Conservation (phyloP, 1,140 invertebrate genomes). For the Eurosta solidaginis region DNA sequence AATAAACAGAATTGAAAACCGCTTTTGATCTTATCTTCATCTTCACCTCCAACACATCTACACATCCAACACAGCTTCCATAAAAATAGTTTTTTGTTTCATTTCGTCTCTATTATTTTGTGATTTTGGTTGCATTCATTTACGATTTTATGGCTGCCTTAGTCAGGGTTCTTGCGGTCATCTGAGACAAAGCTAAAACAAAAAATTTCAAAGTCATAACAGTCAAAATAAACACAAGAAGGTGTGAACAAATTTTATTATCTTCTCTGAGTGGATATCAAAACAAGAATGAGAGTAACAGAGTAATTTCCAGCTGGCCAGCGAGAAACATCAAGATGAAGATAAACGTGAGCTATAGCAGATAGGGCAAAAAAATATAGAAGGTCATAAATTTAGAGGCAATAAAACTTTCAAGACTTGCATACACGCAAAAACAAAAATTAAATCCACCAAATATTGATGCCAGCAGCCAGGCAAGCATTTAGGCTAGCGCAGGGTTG, state of each 20-base stretch:
- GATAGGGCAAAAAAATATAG: background rate
- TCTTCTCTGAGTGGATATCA: background rate
- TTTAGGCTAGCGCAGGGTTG: background rate
- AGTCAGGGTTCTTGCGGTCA: background rate
- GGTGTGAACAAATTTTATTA: constrained; percentile 24
- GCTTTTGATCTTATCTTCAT: background rate
- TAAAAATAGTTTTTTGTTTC: background rate
- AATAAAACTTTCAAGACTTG: constrained; percentile 31
- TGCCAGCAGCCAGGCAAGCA: background rate
- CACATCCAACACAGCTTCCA: background rate
- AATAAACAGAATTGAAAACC: background rate
- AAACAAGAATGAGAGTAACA: too few species aligned
- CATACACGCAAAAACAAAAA: background rate
- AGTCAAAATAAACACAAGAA: background rate
- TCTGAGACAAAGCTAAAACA: background rate
- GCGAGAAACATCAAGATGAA: background rate
- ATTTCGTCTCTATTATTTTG: background rate
- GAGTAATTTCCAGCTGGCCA: background rate
- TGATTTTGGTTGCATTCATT: background rate
- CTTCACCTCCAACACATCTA: background rate
- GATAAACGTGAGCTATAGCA: background rate
- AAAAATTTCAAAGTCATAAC: background rate
- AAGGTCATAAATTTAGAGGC: constrained; percentile 21
- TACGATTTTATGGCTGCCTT: background rate
- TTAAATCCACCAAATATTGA: background rate